Evolutionary conservation across 2,797 vertebrate species (phyloP), one percentile per base, ranked within the genome.

Genomic region (Melanogrammus aeglefinus): DNA sequence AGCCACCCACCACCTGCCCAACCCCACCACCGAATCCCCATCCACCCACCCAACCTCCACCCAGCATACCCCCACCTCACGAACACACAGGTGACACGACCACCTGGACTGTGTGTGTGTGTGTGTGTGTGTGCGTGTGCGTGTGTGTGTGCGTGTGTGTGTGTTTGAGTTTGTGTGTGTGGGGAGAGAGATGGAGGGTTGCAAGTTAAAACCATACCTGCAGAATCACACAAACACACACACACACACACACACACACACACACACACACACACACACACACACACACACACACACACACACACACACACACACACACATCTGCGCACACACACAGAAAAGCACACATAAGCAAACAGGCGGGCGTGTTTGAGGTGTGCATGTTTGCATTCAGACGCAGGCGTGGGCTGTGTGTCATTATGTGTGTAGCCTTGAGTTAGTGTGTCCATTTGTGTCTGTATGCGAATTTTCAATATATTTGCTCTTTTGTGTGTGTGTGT

Each of bases 91-190:
- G 82, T 82, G 77, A 80, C 75, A 82, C 51, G 38, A 77, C 76
- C 73, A 82, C 86, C 57, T 74, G 77, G 73, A 76, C 71, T 75
- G 74, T 75, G 74, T 75, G 74, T 51, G 74, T 75, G 74, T 75
- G 74, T 75, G 74, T 51, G 74, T 75, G 74, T 75, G 74, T 75
- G 74, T 69, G 77, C 41, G 77, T 69, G 77, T 78, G 72, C 41
- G 35, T 69, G 33, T 75, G 27, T 71, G 73, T 35, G 13, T 75
- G 74, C 31, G 9, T 75, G 73, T 74, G 36, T 74, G 38, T 39
- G 38, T 74, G 36, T 36, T 27, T 24, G 77, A 63, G 41, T 73
- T 18, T 63, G 47, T 78, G 77, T 75, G 33, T 47, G 51, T n/a
- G 47, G 27, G 9, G 71, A 35, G 47, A 75, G 72, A 77, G 79